These are phyloP conservation scores for Enteromius anoplus DNA, from an alignment of 2,797 vertebrate species.

Conservation along the genomic window DNA sequence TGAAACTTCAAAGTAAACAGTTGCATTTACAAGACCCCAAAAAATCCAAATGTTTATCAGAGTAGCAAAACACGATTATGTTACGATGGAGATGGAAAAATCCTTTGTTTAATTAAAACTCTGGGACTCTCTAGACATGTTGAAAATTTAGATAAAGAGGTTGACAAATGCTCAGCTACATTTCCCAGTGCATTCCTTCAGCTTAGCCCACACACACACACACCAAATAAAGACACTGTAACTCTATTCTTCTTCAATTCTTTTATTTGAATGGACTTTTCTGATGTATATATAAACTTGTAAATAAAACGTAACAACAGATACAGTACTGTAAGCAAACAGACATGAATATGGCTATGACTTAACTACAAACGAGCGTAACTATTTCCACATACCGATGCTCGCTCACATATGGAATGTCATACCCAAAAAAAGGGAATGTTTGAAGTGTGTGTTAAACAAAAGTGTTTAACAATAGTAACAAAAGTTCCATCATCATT, in stretches of 20 bases:
- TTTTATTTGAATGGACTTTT: constrained; percentile 27
- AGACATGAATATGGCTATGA: neutral
- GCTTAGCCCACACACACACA: neutral
- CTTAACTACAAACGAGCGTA: neutral
- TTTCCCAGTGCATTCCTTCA: neutral
- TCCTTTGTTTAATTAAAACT: constrained; percentile 21
- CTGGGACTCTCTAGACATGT: constrained; percentile 9
- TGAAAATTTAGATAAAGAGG: constrained; percentile 28
- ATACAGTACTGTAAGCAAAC: constrained; percentile 23
- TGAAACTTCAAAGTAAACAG: constrained; percentile 16
- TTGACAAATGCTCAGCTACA: constrained; percentile 8
- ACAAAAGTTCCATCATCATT: neutral
- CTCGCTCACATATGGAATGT: constrained; percentile 65
- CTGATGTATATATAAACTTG: neutral
- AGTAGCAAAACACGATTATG: constrained; percentile 3
- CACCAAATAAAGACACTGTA: constrained; percentile 4
- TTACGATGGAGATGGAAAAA: constrained; percentile 26
- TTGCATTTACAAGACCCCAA: neutral
- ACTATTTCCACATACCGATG: neutral
- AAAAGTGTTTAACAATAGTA: neutral
- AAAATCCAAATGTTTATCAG: constrained; percentile 34
- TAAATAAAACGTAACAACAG: constrained; percentile 36
- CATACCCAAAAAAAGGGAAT: constrained; percentile 67
- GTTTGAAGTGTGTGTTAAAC: constrained; percentile 64
- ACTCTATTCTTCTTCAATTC: neutral